These are phyloP conservation scores for Arbacia lixula DNA, from an alignment of 53 echinoderm and acorn worm species.

Conservation along the genomic window DNA sequence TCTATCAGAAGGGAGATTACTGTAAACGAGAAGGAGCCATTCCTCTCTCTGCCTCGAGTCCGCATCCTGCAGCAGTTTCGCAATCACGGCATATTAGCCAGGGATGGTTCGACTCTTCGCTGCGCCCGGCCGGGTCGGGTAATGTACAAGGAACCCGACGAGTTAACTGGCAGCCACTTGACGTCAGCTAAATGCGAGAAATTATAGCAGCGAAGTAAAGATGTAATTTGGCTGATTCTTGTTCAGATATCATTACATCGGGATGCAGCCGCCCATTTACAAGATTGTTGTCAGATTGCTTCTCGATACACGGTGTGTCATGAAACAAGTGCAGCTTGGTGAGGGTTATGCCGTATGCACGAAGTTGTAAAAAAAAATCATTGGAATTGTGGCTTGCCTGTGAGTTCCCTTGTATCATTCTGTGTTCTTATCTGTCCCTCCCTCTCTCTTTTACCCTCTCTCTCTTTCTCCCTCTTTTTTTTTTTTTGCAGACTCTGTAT, in stretches of 20 bases:
- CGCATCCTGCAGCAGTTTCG: neutral
- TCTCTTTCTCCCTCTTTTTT: no score
- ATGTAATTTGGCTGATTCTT: conserved; percentile 42
- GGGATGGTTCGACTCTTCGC: conserved; percentile 29
- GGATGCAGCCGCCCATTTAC: conserved; percentile 16
- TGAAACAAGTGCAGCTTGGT: no score
- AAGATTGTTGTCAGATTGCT: neutral
- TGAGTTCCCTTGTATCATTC: no score
- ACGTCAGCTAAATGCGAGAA: conserved; percentile 51
- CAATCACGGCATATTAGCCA: conserved; percentile 51
- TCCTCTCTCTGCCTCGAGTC: conserved; percentile 33
- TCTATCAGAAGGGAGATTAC: conserved; percentile 50
- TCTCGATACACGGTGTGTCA: neutral
- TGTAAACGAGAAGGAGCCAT: conserved; percentile 19
- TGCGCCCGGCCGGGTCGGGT: neutral
- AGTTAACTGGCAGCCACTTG: conserved; percentile 33
- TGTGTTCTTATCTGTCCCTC: no score
- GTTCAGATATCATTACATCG: conserved; percentile 31
- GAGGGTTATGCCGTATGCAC: no score
- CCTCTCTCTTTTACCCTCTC: no score
- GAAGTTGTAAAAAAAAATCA: no score
- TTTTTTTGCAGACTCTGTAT: no score
- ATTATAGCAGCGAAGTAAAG: conserved; percentile 42
- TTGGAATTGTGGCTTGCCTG: no score
- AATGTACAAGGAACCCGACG: conserved; percentile 37